Conservation (phyloP, 1,140 invertebrate species). For the Heliconius congener region DNA sequence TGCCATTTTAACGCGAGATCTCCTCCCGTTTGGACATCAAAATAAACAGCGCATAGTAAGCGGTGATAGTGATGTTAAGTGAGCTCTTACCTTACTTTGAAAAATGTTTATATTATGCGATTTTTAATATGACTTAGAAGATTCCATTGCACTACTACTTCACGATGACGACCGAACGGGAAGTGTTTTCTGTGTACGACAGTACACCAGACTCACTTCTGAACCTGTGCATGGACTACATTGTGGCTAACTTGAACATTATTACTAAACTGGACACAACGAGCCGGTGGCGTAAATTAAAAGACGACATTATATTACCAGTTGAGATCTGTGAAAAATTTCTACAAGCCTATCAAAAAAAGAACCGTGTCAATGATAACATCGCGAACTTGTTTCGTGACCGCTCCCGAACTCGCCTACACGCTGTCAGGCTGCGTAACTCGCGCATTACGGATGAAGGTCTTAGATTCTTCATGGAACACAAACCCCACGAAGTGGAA, state of each 20-base stretch:
- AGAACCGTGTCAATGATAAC: constrained; percentile 83
- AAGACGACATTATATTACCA: constrained; percentile 67
- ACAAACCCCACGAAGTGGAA: constrained; percentile 88
- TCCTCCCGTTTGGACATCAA: constrained; percentile 14
- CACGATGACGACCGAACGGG: constrained; percentile 54
- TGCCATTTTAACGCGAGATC: constrained; percentile 18
- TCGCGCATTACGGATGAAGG: constrained; percentile 87
- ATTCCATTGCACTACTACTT: constrained; percentile 19
- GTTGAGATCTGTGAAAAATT: constrained; percentile 79
- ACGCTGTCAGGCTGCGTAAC: constrained; percentile 86
- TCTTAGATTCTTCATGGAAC: constrained; percentile 85
- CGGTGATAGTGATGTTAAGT: constrained; percentile 9
- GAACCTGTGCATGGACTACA: constrained; percentile 59
- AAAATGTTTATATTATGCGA: constrained; percentile 12
- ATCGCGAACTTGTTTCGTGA: constrained; percentile 89
- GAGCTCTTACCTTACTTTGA: background rate
- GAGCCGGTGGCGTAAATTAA: constrained; percentile 56
- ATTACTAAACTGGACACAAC: constrained; percentile 56
- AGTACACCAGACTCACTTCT: constrained; percentile 58
- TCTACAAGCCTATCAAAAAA: constrained; percentile 83
- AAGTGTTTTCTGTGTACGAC: constrained; percentile 55
- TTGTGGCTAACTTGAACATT: constrained; percentile 60
- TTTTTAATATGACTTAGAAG: constrained; percentile 34
- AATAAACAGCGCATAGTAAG: constrained; percentile 16
- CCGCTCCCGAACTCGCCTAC: constrained; percentile 84